Base-by-base conservation (phyloP, 2,888 invertebrate genomes). In the Acronicta psi region DNA sequence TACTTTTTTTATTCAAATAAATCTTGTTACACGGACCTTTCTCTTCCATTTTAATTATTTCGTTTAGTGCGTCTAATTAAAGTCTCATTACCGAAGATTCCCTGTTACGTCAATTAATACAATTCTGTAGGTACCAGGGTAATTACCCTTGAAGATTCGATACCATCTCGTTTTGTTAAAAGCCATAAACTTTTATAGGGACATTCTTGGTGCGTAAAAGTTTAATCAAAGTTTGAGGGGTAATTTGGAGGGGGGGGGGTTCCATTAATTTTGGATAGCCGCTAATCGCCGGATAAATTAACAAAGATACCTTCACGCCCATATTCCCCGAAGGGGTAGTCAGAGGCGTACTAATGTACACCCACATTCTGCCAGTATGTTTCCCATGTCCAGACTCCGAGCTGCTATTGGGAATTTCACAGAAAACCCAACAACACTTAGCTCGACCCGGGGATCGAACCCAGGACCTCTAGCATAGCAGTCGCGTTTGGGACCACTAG, bases 51-150 rank as follows among this genome's bases (percentile, higher is more conserved):
- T 62, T 60, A 67, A 72, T 74, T 66, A 74, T 67, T 67, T 67
- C 67, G 61, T 66, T 66, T 69, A 67, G 63, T 62, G 40, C 45
- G 34, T 59, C 59, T 72, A 73, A 73, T 73, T 68, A 73, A 73
- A 73, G 43, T 55, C 63, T 73, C 73, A 61, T 73, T 73, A 73
- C 42, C n/a, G 64, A 68, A 58, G 58, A 57, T 59, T 69, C 34
- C 51, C 51, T 40, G 41, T 68, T 61, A 69, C 58, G 59, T 59
- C 60, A 72, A 72, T 72, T 65, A 61, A 65, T 61, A 37, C 56
- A 69, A 59, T 65, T 71, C 18, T 50, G 57, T 59, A 54, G 52
- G 41, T 61, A 65, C 57, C 53, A 18, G 36, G 45, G 53, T 44
- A 59, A 65, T 65, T 54, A 52, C 54, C n/a, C 59, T 53, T 64